Conservation (phyloP, 2,113 vertebrate genomes). For the Megaceryle torquata region DNA sequence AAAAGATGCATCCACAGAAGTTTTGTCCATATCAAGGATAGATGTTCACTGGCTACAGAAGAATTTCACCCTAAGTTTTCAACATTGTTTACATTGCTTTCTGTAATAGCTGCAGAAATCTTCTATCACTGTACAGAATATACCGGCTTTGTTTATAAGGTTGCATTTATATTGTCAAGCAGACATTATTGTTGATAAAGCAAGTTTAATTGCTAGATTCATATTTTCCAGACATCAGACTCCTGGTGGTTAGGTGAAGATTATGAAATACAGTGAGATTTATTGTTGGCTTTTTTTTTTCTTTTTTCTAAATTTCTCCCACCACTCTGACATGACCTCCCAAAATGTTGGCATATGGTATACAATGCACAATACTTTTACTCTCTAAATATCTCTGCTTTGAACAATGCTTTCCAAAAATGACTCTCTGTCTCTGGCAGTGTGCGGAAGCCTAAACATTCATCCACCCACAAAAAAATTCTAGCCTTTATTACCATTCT, state of each 20-base stretch:
- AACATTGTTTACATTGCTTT: not conserved
- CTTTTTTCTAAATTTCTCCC: not conserved
- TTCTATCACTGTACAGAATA: not conserved
- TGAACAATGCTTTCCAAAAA: slow-evolving; percentile 14
- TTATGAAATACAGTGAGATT: not conserved
- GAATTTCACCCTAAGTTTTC: not conserved
- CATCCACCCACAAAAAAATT: slow-evolving; percentile 5
- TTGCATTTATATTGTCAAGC: not conserved
- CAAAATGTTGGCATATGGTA: not conserved
- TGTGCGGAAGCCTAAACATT: not conserved
- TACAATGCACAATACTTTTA: not conserved
- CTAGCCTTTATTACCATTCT: not conserved
- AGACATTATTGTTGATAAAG: not conserved
- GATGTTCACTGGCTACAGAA: not conserved
- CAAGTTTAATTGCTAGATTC: not conserved
- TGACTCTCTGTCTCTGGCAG: slow-evolving; percentile 2
- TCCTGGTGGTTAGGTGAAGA: not conserved
- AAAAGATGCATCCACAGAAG: not conserved
- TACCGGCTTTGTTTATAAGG: not conserved
- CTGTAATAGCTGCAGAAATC: not conserved
- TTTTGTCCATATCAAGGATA: not conserved
- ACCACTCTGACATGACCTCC: not conserved
- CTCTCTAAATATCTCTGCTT: slow-evolving; percentile 24
- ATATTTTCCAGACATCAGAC: not conserved
- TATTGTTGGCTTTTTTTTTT: not conserved